Evolutionary conservation across 2,113 vertebrate genomes (phyloP).

Genomic region (Mobula hypostoma): DNA sequence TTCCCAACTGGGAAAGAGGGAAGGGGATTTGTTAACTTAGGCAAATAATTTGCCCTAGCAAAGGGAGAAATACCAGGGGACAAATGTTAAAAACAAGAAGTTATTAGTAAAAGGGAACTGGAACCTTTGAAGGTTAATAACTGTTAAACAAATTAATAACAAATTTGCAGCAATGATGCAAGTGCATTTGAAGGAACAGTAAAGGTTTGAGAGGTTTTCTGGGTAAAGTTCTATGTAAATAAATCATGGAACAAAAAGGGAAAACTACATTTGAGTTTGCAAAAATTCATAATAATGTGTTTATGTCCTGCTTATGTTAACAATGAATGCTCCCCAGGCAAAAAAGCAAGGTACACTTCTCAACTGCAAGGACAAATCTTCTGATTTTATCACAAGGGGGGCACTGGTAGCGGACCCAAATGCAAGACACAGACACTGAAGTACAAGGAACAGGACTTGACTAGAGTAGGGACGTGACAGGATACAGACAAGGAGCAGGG

Average conservation of each 20-base stretch:
- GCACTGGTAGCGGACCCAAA: too few relatives aligned
- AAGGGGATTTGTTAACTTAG: constrained; percentile 2
- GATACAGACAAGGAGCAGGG: too few relatives aligned
- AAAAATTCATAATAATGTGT: not conserved
- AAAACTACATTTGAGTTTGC: not conserved
- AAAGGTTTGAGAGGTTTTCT: not conserved
- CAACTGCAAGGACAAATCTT: too few relatives aligned
- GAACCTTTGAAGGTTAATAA: not conserved
- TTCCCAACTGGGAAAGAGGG: not conserved
- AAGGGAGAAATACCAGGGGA: constrained; percentile 9
- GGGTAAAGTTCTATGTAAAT: not conserved
- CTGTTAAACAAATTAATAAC: not conserved
- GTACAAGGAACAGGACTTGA: too few relatives aligned
- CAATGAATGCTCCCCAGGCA: not conserved
- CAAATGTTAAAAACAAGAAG: not conserved
- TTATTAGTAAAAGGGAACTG: not conserved
- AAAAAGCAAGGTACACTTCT: not conserved
- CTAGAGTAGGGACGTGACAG: too few relatives aligned
- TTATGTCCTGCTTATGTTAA: not conserved
- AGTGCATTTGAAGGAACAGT: not conserved
- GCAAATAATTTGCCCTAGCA: not conserved
- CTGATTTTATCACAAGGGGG: too few relatives aligned
- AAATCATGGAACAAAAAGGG: not conserved
- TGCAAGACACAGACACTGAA: too few relatives aligned
- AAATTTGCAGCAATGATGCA: not conserved